Base-by-base conservation (phyloP, 2,888 invertebrate species). In the Nephrocerus scutellatus region DNA sequence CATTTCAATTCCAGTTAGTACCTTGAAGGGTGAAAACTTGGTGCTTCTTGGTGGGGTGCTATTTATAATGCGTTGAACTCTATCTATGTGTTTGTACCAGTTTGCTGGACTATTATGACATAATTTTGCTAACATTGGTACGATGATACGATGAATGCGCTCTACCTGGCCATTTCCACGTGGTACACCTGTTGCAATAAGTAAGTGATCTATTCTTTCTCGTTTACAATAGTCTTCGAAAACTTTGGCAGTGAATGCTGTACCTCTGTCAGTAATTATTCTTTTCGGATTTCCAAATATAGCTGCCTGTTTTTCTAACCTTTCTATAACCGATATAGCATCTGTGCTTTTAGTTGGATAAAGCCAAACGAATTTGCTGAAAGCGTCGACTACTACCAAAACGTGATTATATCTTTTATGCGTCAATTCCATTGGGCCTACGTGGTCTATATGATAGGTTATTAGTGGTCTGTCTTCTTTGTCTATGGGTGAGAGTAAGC, bases 191-290 rank as follows among this genome's bases (percentile, higher is more conserved):
- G 46, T 59, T 8, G 39, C 23, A 3, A 53, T 39, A 28, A 60
- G 55, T 22, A 59, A 28, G 28, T 65, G 61, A 14, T 38, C 14
- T 12, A 49, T 40, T 1, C 32, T 40, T 39, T 63, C 54, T 3
- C 52, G 47, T 16, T 41, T 33, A 42, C 61, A 66, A 39, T 57
- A 62, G 5, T 45, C 39, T 30, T 50, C 40, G 38, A 68, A 69
- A 3, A 36, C 33, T n/a, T 53, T 48, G 2, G 59, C 54, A 0
- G 64, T 67, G 35, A 63, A 68, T 3, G 55, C 54, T 9, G 58
- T 53, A 8, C 66, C 65, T 25, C 60, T 43, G 38, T 69, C 66
- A 2, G 57, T 53, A 8, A 68, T 56, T 6, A 66, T 48, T 6
- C 56, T 39, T 6, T 20, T 46, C 4, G 59, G 57, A 12, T 44